Percentiles rank a stretch among this genome's conserved stretches.
Evolutionary conservation across 2,888 invertebrate species (phyloP).

Genomic region (Drosophila neonasuta): DNA sequence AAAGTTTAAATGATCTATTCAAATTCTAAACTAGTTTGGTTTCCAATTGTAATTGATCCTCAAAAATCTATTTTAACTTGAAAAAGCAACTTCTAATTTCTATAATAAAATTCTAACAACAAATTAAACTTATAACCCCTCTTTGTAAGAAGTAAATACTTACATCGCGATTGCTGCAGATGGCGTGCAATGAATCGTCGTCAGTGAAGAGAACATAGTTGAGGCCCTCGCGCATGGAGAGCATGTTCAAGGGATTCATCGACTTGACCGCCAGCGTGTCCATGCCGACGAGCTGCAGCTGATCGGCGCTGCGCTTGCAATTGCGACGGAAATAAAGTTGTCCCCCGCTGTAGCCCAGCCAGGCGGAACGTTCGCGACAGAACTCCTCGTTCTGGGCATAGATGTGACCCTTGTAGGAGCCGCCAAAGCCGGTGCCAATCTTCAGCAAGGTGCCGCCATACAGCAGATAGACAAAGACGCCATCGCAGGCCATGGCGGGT

Average conservation of each 20-base stretch:
- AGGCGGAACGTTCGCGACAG: conserved; percentile 89
- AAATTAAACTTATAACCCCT: too few species aligned
- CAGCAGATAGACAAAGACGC: conserved; percentile 93
- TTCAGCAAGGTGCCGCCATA: conserved; percentile 93
- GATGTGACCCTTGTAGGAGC: conserved; percentile 95
- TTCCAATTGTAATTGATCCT: too few species aligned
- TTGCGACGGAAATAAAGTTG: conserved; percentile 90
- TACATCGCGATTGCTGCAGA: conserved; percentile 91
- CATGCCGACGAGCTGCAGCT: conserved; percentile 81
- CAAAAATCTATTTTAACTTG: too few species aligned
- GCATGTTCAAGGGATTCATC: conserved; percentile 78
- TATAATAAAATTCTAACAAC: too few species aligned
- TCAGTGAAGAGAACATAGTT: conserved; percentile 86
- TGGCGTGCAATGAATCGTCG: conserved; percentile 90
- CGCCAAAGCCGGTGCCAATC: conserved; percentile 97
- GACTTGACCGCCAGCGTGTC: conserved; percentile 83
- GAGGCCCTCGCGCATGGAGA: conserved; percentile 80
- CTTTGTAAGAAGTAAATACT: too few species aligned
- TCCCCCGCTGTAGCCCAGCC: conserved; percentile 92
- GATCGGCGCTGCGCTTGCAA: conserved; percentile 83
- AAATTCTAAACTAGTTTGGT: too few species aligned
- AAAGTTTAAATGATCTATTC: too few species aligned
- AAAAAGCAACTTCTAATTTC: too few species aligned
- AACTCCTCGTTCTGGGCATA: conserved; percentile 93
- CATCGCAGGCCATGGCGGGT: conserved; percentile 92